Base-by-base conservation (phyloP, 2,888 invertebrate species). In the Coelopa pilipes region DNA sequence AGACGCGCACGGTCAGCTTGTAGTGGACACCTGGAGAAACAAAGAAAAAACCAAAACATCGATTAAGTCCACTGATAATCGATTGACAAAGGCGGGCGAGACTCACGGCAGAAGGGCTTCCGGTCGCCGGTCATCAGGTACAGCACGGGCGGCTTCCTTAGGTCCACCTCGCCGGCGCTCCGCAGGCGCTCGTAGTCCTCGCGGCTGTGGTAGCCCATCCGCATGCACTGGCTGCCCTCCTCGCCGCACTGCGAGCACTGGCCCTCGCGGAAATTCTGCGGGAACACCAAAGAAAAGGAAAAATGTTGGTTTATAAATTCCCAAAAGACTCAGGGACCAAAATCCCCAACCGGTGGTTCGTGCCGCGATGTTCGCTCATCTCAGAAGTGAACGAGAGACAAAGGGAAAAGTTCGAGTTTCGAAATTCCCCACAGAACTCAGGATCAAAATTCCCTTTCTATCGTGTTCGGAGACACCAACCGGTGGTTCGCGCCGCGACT, bases 61-160 rank as follows among this genome's bases (percentile, higher is more conserved):
- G n/a, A n/a, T n/a, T n/a, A n/a, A n/a, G n/a, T n/a, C n/a, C n/a
- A n/a, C n/a, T n/a, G n/a, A n/a, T n/a, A n/a, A n/a, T n/a, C n/a
- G n/a, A n/a, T n/a, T n/a, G n/a, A n/a, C n/a, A n/a, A n/a, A 13
- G n/a, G 53, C 3, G 53, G 53, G 10, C 53, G 17, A 65, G 78
- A 89, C 88, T 90, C 91, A 93, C 96, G 92, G 87, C 96, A 96
- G 87, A 90, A 96, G 15, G 96, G 95, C 74, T 89, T 89, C 1
- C 88, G 85, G 55, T 89, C 89, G 11, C 92, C 92, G 0, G 96
- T 96, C 83, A 93, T 90, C 0, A 94, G 89, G 84, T 93, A 96
- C 21, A 94, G 90, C 0, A 90, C 89, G 0, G 92, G 88, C 0
- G 89, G 83, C 46, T 81, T 79, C 45, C 78, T 50, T 66, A 89